Evolutionary conservation across 1,140 invertebrate species (phyloP).

Genomic region (Drosophila athabasca): DNA sequence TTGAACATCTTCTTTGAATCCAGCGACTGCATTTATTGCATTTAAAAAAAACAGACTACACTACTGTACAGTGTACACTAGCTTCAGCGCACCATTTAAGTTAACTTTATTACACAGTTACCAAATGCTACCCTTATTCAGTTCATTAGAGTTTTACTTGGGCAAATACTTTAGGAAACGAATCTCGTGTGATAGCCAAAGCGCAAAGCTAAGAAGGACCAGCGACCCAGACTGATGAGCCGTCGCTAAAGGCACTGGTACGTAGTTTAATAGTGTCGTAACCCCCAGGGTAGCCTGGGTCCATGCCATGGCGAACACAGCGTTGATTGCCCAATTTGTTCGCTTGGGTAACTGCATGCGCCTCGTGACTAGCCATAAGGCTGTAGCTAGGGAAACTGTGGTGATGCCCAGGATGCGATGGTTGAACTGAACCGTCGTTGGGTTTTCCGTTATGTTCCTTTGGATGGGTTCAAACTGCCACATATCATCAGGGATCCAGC

Average conservation of each 20-base stretch:
- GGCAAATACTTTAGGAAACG: conserved; percentile 86
- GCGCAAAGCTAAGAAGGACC: conserved; percentile 91
- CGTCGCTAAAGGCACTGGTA: conserved; percentile 94
- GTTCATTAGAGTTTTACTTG: conserved; percentile 78
- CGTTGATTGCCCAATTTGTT: conserved; percentile 89
- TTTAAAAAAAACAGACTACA: no score
- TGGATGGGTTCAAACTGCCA: conserved; percentile 89
- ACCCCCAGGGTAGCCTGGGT: conserved; percentile 94
- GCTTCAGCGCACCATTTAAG: not conserved
- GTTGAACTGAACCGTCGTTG: conserved; percentile 98
- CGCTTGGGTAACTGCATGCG: conserved; percentile 89
- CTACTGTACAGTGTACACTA: not conserved
- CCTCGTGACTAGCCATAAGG: conserved; percentile 88
- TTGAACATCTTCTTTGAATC: conserved; percentile 6
- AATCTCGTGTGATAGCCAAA: conserved; percentile 98
- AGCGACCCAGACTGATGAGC: conserved; percentile 97
- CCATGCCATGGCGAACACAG: conserved; percentile 90
- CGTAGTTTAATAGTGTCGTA: conserved; percentile 94
- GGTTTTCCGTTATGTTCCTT: conserved; percentile 98
- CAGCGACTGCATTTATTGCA: no score
- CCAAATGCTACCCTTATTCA: conserved; percentile 6
- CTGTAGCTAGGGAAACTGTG: conserved; percentile 89
- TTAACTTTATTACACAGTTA: conserved; percentile 6
- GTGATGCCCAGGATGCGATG: conserved; percentile 94
- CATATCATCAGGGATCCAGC: conserved; percentile 97